Base-by-base conservation (phyloP, 2,888 invertebrate species). In the Phortica okadai region DNA sequence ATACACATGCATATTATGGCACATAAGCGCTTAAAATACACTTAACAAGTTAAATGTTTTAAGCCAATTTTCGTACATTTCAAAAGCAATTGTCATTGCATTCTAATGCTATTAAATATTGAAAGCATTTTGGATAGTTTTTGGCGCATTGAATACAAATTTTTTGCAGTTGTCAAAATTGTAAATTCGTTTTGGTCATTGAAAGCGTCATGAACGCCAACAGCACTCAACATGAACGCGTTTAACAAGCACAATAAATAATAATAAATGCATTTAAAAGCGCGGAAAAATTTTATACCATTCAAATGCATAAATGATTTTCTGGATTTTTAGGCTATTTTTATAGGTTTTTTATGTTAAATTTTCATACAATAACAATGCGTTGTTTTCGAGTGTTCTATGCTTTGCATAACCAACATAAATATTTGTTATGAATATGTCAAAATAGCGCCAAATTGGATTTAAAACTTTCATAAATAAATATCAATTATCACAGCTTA, bases 111-210 rank as follows among this genome's bases (percentile, higher is more conserved):
- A 59, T 59, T 16, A 59, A 59, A 59, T 59, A 59, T 59, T 59
- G 7, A 59, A 59, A 21, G 7, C 21, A 59, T 16, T 59, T 59
- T 59, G 59, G 33, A 59, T 59, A 21, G 7, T 16, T 21, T 59
- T 59, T 59, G 50, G 16, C 59, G 59, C 16, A 14, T 59, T 59
- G 50, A 14, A 3, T 11, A 50, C 50, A 50, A 33, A 21, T 59
- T 59, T 59, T 7, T n/a, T n/a, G 59, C n/a, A 16, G 59, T n/a
- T n/a, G 16, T n/a, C 59, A 59, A 59, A 59, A 59, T 59, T 59
- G 59, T 21, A 59, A 59, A 59, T 21, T 21, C 59, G 21, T 16
- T 59, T 59, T 11, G 16, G 16, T 16, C 16, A 21, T 21, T 59
- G n/a, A 21, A 16, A n/a, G 59, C 59, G 54, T 3, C 59, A 59